Evolutionary conservation across 2,888 invertebrate species (phyloP), one percentile per base, ranked within the genome.

Genomic region (Spatulosminthurus flaviceps): DNA sequence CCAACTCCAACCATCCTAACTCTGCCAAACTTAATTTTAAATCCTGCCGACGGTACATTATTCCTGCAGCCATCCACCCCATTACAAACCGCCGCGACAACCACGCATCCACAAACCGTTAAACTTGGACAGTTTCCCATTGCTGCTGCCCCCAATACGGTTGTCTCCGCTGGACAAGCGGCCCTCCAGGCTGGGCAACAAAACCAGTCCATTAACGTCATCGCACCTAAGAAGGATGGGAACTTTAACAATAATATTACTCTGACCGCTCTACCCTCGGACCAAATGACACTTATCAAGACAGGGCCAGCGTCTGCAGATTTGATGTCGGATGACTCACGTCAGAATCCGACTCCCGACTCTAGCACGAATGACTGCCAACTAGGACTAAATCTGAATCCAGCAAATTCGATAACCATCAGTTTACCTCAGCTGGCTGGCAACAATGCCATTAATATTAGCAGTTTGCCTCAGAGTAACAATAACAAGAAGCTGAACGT

Each of bases 321-420:
- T 69, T n/a, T 81, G 0, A 82, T 82, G 26, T 83, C 84, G 13
- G 85, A 85, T 72, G 85, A 85, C 70, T 84, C 84, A 0, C 75
- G 85, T 1, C 84, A 84, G 69, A 85, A 85, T 78, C 82, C 85
- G 21, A 85, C 84, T 1, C 85, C 85, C 11, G 85, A 85, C 61
- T 84, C 84, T 2, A 85, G 85, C 75, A 85, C 84, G 5, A 84
- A 84, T 78, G 85, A 85, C 66, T 79, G 82, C 26, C 85, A 85
- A 71, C 77, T 85, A 22, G 84, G 85, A 9, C 80, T 85, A 13
- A 80, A 81, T 61, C 67, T 71, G 1, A 75, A 80, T 26, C 34
- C 70, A 0, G 77, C 81, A 1, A 84, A 81, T 42, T 79, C 84
- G 34, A 84, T 85, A 22, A 85, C 85, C 1, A 77, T 84, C 26